These are phyloP conservation scores for Chrosomus eos DNA, from an alignment of 2,797 vertebrate species.

Conservation along the genomic window DNA sequence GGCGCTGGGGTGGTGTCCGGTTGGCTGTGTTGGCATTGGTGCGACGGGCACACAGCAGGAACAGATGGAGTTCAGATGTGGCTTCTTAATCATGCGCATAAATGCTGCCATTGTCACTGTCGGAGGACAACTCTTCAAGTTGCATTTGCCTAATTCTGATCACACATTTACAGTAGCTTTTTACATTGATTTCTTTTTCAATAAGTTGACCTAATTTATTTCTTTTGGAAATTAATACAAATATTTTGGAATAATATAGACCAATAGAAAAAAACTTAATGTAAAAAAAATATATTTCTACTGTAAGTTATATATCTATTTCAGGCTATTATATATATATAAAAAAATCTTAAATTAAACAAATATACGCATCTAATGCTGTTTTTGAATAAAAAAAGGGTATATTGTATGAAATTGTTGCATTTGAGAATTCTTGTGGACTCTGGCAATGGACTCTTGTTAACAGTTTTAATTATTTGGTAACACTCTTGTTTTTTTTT, in stretches of 20 bases:
- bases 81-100: slow-evolving; percentile 65
- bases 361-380: not conserved
- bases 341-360: not conserved
- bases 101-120: slow-evolving; percentile 52
- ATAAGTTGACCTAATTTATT: not conserved
- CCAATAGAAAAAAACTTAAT: not conserved
- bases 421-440: not conserved
- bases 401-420: no score
- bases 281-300: no score
- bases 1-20: slow-evolving; percentile 40
- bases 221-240: not conserved
- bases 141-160: slow-evolving; percentile 45
- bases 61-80: slow-evolving; percentile 71
- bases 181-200: not conserved
- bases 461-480: no score
- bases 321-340: no score
- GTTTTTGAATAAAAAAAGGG: slow-evolving; percentile 20
- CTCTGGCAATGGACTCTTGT: not conserved
- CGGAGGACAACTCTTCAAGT: slow-evolving; percentile 26
- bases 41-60: slow-evolving; percentile 54
- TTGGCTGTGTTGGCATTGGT: slow-evolving; percentile 34
- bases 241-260: not conserved
- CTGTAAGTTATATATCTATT: no score
- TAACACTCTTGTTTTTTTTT: no score
- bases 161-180: not conserved